phyloP scores from a whole-genome alignment of 2,113 vertebrate species.

The Pterocles gutturalis region DNA sequence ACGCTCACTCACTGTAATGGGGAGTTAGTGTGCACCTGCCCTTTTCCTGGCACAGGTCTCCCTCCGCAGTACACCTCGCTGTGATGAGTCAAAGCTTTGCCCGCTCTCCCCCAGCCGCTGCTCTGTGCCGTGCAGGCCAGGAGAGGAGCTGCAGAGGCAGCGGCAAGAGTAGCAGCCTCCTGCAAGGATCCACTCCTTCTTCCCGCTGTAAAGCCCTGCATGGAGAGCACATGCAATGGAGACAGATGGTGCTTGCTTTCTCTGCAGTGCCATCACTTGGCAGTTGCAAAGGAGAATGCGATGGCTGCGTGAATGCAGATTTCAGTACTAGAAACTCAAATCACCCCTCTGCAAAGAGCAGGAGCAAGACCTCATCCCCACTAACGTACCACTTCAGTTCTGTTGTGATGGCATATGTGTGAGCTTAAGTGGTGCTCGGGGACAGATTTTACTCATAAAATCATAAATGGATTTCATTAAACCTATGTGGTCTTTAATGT shows the following conservation, averaged over 20 bases:
- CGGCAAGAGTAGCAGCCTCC: not conserved
- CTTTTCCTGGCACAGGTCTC: not conserved
- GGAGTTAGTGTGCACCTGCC: not conserved
- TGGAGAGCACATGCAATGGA: not conserved
- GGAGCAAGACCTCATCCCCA: not conserved
- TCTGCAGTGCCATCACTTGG: not conserved
- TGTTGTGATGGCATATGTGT: not conserved
- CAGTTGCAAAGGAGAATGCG: not conserved
- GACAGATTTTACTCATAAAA: slow-evolving; percentile 51
- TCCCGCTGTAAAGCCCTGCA: not conserved
- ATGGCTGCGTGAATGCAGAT: not conserved
- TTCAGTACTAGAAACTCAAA: not conserved
- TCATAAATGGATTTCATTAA: slow-evolving; percentile 66
- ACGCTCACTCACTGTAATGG: not conserved
- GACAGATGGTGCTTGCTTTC: not conserved
- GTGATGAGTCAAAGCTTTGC: not conserved
- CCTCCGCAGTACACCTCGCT: rapidly evolving
- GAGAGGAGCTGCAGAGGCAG: not conserved
- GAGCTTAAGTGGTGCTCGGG: slow-evolving; percentile 17
- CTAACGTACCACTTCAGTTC: not conserved
- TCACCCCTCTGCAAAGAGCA: not conserved
- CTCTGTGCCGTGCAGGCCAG: rapidly evolving
- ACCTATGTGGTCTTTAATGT: slow-evolving; percentile 15
- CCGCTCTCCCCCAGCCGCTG: rapidly evolving
- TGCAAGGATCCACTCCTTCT: not conserved